Evolutionary conservation across 2,113 vertebrate genomes (phyloP).

Genomic region (Saccopteryx bilineata): DNA sequence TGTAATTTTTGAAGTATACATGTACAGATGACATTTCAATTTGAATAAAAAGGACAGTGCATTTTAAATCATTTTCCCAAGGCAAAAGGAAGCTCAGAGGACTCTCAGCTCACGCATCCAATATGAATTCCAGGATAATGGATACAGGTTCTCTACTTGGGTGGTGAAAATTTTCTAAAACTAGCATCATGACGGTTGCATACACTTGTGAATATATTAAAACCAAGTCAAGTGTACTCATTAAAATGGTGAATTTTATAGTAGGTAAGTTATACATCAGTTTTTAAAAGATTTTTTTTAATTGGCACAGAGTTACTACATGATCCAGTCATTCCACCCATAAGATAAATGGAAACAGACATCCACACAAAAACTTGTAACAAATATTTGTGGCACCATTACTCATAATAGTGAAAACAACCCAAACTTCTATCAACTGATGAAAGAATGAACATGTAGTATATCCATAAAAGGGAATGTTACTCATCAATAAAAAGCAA

Average conservation of each 20-base stretch:
- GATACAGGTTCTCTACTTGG: background rate
- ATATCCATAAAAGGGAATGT: background rate
- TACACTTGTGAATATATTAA: background rate
- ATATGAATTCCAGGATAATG: background rate
- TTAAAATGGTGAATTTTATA: slow-evolving; percentile 38
- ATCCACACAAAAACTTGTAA: background rate
- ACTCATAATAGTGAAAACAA: slow-evolving; percentile 5
- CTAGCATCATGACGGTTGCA: background rate
- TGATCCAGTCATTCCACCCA: background rate
- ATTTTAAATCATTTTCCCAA: slow-evolving; percentile 44
- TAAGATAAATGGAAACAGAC: background rate
- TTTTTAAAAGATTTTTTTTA: background rate
- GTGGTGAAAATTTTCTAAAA: background rate
- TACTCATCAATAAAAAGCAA: background rate
- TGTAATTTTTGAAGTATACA: slow-evolving; percentile 16
- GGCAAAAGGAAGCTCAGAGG: background rate
- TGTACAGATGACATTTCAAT: background rate
- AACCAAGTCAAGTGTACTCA: background rate
- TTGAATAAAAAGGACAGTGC: background rate
- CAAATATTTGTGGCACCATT: background rate
- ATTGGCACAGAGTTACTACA: background rate
- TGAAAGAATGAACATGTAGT: background rate
- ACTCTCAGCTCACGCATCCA: background rate
- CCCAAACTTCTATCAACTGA: background rate
- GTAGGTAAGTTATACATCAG: background rate